Base-by-base conservation (phyloP, 64 coral and sea anemone genomes). In the Porites australiensis region DNA sequence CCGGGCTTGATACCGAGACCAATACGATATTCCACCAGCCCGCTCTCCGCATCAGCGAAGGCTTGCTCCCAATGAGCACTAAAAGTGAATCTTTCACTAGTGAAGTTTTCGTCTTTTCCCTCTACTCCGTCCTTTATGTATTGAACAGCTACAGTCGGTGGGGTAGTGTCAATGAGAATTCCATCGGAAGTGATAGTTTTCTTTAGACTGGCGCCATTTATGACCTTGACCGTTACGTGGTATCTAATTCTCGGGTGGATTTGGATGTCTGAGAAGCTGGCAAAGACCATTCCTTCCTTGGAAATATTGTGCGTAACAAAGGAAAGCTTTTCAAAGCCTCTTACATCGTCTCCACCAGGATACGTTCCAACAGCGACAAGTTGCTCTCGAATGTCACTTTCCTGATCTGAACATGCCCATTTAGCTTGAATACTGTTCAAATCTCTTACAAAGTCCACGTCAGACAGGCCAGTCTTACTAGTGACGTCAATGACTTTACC, bases 1-100 rank as follows among this genome's bases (percentile, higher is more conserved):
- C 94, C 94, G 50, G 88, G 94, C 9, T 62, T 88, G 0, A 83
- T 91, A 37, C 97, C 94, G 46, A 98, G 64, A 7, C 82, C 97
- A 68, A 98, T 77, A 51, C 51, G 48, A 43, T 94, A 98, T 16
- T 98, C 88, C 4, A 2, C 47, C 12, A 98, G 43, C 6, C 88
- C 87, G 65, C 97, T 98, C 78, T 98, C 97, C 3, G 83, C 50
- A 64, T 98, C 97, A 15, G 80, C 66, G 49, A 96, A 98, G 3
- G 97, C 97, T 45, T 98, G 91, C 44, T 98, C 91, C 97, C 97
- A 98, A n/a, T 96, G 94, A 74, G 91, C 77, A 49, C 91, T 93
- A 63, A 87, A 98, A 6, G 44, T 52, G 6, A 72, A 95, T 13
- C 87, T 79, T 37, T 88, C 91, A 12, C 22, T 88, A 8, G 81